These are phyloP conservation scores for Danaus melanippus DNA, from an alignment of 1,140 invertebrate species.

Conservation along the genomic window DNA sequence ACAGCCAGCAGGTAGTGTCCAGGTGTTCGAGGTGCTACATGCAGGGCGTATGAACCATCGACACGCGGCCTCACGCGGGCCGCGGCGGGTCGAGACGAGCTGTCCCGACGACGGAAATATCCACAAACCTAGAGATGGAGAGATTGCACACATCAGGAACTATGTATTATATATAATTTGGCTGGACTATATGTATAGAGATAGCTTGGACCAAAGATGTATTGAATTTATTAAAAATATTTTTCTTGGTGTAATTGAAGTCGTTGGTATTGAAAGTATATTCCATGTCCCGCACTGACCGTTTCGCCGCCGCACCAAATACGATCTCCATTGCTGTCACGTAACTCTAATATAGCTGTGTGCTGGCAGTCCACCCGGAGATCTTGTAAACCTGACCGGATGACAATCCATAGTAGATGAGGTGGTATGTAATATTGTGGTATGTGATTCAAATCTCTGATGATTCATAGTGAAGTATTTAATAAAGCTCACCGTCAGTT, in stretches of 20 bases:
- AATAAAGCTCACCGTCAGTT: constrained; percentile 52
- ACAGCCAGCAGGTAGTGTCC: constrained; percentile 57
- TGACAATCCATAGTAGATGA: background rate
- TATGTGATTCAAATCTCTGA: background rate
- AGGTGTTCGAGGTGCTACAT: constrained; percentile 74
- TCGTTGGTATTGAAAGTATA: background rate
- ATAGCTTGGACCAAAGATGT: too few species aligned
- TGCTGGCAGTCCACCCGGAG: constrained; percentile 67
- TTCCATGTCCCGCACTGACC: constrained; percentile 21
- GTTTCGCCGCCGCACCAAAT: constrained; percentile 60
- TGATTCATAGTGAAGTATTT: background rate
- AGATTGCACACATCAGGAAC: too few species aligned
- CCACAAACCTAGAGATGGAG: constrained; percentile 14
- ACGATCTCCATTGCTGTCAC: constrained; percentile 48
- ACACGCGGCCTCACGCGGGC: constrained; percentile 73
- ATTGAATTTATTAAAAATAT: too few species aligned
- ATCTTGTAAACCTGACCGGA: constrained; percentile 68
- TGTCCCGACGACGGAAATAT: constrained; percentile 56
- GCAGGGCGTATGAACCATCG: constrained; percentile 75
- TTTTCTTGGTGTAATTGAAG: too few species aligned
- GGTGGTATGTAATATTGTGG: background rate
- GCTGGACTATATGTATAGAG: too few species aligned
- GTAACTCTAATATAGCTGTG: constrained; percentile 51
- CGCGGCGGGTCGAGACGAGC: constrained; percentile 67
- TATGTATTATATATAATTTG: too few species aligned